Evolutionary conservation across 2,888 invertebrate species (phyloP).

Genomic region (Napeogenes inachia): DNA sequence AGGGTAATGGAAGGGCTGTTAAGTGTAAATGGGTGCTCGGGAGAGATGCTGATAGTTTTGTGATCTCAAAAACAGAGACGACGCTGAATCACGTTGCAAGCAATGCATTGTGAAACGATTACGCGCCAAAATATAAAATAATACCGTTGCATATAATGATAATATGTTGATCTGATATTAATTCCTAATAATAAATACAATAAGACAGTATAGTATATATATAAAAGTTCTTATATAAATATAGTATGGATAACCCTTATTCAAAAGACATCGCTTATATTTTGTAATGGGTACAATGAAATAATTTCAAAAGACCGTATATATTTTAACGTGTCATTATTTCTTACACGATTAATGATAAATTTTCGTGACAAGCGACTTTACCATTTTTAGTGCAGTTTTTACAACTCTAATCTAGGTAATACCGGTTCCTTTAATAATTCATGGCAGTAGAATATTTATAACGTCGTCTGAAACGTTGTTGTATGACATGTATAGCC

Average conservation of each 20-base stretch:
- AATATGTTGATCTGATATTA: no score
- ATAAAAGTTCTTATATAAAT: slow-evolving; percentile 5
- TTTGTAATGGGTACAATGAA: slow-evolving; percentile 50
- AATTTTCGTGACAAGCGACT: slow-evolving; percentile 22
- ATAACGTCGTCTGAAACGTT: slow-evolving; percentile 4
- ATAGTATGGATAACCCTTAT: slow-evolving; percentile 14
- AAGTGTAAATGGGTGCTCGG: slow-evolving; percentile 22
- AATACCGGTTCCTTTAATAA: slow-evolving; percentile 7
- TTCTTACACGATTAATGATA: slow-evolving; percentile 19
- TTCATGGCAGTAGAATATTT: background rate
- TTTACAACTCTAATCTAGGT: slow-evolving; percentile 10
- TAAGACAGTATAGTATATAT: slow-evolving; percentile 1
- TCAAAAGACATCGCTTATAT: slow-evolving; percentile 19
- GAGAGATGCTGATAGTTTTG: slow-evolving; percentile 37
- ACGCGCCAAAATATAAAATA: slow-evolving; percentile 3
- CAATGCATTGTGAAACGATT: slow-evolving; percentile 24
- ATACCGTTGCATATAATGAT: background rate
- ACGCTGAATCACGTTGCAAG: slow-evolving; percentile 32
- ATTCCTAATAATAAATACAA: no score
- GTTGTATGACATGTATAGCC: background rate
- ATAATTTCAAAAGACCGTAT: slow-evolving; percentile 49
- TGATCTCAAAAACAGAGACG: slow-evolving; percentile 31
- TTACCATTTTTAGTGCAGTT: slow-evolving; percentile 17
- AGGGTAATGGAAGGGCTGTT: slow-evolving; percentile 19
- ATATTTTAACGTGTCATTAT: slow-evolving; percentile 27